phyloP scores from a whole-genome alignment of 2,113 vertebrate species.

The Otocyon megalotis region DNA sequence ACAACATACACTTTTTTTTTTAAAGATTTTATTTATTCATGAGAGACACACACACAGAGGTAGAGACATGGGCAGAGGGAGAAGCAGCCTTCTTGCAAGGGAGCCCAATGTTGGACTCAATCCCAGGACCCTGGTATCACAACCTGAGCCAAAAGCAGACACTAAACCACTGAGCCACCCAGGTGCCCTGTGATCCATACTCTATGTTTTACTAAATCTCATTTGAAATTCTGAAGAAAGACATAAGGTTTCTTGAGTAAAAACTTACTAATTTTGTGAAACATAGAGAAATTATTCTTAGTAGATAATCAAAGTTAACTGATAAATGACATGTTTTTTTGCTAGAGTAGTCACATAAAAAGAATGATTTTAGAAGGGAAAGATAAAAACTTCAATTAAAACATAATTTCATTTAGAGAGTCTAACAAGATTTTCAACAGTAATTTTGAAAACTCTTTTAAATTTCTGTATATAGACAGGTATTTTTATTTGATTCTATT shows the following conservation, averaged over 20 bases:
- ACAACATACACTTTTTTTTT: too few relatives aligned
- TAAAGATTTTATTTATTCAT: too few relatives aligned
- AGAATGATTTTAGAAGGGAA: neutral
- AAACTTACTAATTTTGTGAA: neutral
- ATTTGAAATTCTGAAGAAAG: constrained; percentile 34
- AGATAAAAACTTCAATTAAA: neutral
- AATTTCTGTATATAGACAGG: neutral
- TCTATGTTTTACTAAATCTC: constrained; percentile 5
- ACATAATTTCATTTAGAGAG: constrained; percentile 24
- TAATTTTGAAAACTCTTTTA: constrained; percentile 1
- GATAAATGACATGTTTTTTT: constrained; percentile 16
- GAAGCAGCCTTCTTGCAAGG: too few relatives aligned
- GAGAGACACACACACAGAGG: too few relatives aligned
- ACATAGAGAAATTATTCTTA: neutral
- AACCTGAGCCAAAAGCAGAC: too few relatives aligned
- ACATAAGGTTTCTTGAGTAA: neutral
- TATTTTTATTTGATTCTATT: neutral
- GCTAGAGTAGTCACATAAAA: neutral
- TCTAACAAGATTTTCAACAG: neutral
- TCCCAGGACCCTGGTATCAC: too few relatives aligned
- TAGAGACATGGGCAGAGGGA: too few relatives aligned
- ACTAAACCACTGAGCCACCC: too few relatives aligned
- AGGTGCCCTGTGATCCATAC: neutral
- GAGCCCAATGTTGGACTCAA: too few relatives aligned
- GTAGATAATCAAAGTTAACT: constrained; percentile 23